A percentile compares a stretch with the other conserved stretches of the same genome.
phyloP scores from a whole-genome alignment of 92 coral and sea anemone species.

The Parazoanthus darwini region DNA sequence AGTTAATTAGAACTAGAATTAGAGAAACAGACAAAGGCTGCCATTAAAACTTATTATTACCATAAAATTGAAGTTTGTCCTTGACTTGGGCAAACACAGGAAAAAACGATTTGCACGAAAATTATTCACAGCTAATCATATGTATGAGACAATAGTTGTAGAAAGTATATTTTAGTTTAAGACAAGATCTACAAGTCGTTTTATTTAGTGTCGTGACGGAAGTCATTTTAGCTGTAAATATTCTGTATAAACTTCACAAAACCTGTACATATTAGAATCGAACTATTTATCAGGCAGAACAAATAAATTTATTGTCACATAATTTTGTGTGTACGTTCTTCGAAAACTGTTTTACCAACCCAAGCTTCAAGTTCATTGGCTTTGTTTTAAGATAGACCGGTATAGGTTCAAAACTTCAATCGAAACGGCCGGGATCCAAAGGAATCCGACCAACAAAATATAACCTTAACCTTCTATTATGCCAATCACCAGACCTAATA shows the following conservation, averaged over 20 bases:
- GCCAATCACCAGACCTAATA: too few relatives aligned
- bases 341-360: neutral
- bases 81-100: neutral
- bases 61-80: neutral
- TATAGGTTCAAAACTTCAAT: too few relatives aligned
- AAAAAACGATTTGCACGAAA: neutral
- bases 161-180: neutral
- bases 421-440: too few relatives aligned
- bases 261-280: conserved; percentile 18
- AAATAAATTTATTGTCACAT: conserved; percentile 14
- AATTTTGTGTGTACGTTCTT: neutral
- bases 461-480: too few relatives aligned
- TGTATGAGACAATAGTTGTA: neutral
- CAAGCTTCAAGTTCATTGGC: too few relatives aligned
- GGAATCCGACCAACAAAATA: too few relatives aligned
- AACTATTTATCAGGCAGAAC: conserved; percentile 2
- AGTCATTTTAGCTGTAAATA: conserved; percentile 7
- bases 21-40: neutral
- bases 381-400: too few relatives aligned
- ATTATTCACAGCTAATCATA: neutral
- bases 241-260: neutral
- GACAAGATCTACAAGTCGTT: neutral
- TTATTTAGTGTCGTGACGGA: neutral
- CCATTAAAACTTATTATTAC: neutral
- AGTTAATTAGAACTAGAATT: neutral